phyloP scores from a whole-genome alignment of 2,797 vertebrate species.

The Pangasius mekongensis region DNA sequence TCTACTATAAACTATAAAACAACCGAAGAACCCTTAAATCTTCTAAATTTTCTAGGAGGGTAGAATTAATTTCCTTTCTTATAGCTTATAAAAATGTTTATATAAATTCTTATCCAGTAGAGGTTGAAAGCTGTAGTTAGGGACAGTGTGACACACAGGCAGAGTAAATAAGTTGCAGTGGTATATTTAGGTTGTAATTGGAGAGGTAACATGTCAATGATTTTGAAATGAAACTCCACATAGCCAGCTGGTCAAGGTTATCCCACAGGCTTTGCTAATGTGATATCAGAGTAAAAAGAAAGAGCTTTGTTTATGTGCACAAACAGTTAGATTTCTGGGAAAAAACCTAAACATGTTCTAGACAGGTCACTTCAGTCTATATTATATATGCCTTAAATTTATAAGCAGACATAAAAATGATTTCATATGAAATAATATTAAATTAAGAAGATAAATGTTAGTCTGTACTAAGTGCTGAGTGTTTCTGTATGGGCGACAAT shows the following conservation, averaged over 20 bases:
- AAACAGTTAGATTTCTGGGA: not conserved
- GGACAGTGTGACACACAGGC: conserved; percentile 3
- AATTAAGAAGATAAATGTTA: not conserved
- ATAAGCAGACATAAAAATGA: not conserved
- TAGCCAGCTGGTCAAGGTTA: conserved; percentile 44
- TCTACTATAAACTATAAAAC: not conserved
- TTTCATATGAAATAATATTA: not conserved
- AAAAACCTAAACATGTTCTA: not conserved
- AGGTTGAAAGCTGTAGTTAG: not conserved
- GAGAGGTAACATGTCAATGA: conserved; percentile 35
- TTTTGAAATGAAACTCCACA: conserved; percentile 28
- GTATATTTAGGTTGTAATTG: conserved; percentile 49
- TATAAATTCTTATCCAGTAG: not conserved
- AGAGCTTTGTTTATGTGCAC: not conserved
- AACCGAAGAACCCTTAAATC: not conserved
- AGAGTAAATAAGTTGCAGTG: conserved; percentile 14
- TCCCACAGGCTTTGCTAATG: conserved; percentile 31
- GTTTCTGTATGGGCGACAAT: conserved; percentile 27
- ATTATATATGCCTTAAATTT: not conserved
- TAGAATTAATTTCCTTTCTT: not conserved
- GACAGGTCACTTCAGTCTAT: not conserved
- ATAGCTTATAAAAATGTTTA: too few species aligned
- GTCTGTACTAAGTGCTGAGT: conserved; percentile 1
- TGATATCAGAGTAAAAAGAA: not conserved
- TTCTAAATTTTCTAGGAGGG: not conserved